Evolutionary conservation across 2,888 invertebrate species (phyloP).

Genomic region (Scaeva pyrastri): DNA sequence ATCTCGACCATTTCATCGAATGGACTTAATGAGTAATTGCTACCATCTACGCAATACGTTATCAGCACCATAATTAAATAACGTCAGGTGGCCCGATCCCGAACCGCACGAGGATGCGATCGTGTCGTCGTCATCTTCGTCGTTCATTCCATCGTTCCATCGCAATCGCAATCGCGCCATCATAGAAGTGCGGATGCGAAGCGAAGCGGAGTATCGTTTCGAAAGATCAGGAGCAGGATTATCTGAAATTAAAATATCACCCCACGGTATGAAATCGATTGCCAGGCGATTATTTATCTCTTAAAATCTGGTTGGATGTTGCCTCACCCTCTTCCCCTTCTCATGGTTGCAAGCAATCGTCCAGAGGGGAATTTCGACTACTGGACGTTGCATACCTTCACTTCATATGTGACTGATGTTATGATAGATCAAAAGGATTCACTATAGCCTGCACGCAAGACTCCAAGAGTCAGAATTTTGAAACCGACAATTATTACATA

Average conservation of each 20-base stretch:
- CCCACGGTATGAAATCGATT: constrained; percentile 68
- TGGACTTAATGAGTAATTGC: constrained; percentile 82
- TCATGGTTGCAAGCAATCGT: constrained; percentile 9
- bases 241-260: constrained; percentile 73
- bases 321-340: constrained; percentile 7
- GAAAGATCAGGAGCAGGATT: constrained; percentile 67
- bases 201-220: constrained; percentile 46
- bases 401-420: constrained; percentile 60
- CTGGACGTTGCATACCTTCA: constrained; percentile 7
- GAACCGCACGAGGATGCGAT: neutral
- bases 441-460: constrained; percentile 32
- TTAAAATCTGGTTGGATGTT: constrained; percentile 59
- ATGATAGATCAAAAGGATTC: constrained; percentile 71
- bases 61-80: constrained; percentile 84
- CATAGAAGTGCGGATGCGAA: constrained; percentile 39
- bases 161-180: neutral
- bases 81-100: constrained; percentile 80
- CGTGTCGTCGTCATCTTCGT: neutral
- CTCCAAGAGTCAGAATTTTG: constrained; percentile 22
- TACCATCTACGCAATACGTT: constrained; percentile 83
- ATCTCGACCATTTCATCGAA: constrained; percentile 51
- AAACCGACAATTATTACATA: neutral
- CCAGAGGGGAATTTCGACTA: neutral
- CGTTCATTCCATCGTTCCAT: constrained; percentile 34
- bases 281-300: constrained; percentile 72